Evolutionary conservation across 2,888 invertebrate species (phyloP).

Genomic region (Lutraria lutraria): DNA sequence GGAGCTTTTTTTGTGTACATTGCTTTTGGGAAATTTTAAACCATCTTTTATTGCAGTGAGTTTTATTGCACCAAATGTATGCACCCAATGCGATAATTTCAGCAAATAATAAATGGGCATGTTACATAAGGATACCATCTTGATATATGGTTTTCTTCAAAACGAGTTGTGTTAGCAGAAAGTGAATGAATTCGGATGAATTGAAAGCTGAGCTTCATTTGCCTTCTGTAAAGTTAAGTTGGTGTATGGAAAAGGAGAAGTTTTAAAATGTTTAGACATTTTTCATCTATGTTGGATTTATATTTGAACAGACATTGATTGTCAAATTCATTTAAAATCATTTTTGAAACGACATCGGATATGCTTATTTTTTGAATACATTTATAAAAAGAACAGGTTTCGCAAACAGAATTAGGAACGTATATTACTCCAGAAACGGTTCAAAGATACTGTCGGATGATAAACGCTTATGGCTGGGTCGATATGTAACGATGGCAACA

Average conservation of each 20-base stretch:
- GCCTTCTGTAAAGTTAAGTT: background rate
- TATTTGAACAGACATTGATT: slow-evolving; percentile 1
- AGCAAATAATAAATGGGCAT: background rate
- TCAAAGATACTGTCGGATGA: background rate
- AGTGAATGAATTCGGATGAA: background rate
- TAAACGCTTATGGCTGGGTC: background rate
- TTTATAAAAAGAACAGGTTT: background rate
- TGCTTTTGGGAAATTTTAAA: background rate
- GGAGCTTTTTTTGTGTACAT: background rate
- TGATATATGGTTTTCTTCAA: background rate
- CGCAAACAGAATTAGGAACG: background rate
- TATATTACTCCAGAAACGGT: background rate
- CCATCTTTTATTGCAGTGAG: background rate
- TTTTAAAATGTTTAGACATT: background rate
- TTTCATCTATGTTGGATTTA: background rate
- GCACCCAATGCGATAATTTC: background rate
- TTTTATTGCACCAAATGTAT: no score
- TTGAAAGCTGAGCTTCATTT: slow-evolving; percentile 2
- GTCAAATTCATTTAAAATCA: background rate
- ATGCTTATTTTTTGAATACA: background rate
- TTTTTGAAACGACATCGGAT: background rate
- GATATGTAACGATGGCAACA: background rate
- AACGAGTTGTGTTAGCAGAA: background rate
- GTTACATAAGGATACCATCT: background rate
- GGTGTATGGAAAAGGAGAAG: background rate